Evolutionary conservation across 2,888 invertebrate species (phyloP).

Genomic region (Trachelus stipa): DNA sequence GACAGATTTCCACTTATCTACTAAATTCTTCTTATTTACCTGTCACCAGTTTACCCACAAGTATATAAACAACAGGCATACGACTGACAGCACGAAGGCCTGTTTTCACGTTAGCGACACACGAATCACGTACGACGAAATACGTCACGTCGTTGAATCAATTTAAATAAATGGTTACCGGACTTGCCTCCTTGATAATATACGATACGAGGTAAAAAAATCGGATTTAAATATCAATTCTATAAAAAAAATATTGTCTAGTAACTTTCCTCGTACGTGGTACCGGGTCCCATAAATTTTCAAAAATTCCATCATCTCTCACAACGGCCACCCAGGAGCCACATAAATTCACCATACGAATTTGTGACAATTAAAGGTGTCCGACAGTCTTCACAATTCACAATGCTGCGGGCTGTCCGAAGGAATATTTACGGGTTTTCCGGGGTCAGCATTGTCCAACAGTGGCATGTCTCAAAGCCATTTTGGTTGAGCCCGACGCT

Average conservation of each 20-base stretch:
- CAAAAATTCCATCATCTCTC: background rate
- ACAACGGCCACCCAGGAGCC: conserved; percentile 44
- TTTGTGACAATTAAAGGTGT: conserved; percentile 45
- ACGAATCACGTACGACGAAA: background rate
- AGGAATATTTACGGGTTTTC: conserved; percentile 48
- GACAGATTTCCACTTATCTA: background rate
- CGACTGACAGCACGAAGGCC: background rate
- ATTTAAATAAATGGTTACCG: background rate
- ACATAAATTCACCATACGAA: conserved; percentile 45
- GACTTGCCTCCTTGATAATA: background rate
- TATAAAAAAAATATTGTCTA: background rate
- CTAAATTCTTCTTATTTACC: background rate
- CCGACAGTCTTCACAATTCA: conserved; percentile 10
- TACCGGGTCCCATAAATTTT: background rate
- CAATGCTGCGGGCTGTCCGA: conserved; percentile 30
- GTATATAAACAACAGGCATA: background rate
- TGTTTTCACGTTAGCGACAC: background rate
- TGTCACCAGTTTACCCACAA: background rate
- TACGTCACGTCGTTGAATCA: background rate
- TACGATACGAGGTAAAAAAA: background rate
- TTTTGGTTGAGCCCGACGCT: conserved; percentile 16
- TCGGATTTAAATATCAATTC: background rate
- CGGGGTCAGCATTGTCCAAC: conserved; percentile 42
- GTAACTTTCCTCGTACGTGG: background rate
- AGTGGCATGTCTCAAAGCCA: conserved; percentile 3